Evolutionary conservation across 2,888 invertebrate species (phyloP), one percentile per base, ranked within the genome.

Genomic region (Netelia inedita): DNA sequence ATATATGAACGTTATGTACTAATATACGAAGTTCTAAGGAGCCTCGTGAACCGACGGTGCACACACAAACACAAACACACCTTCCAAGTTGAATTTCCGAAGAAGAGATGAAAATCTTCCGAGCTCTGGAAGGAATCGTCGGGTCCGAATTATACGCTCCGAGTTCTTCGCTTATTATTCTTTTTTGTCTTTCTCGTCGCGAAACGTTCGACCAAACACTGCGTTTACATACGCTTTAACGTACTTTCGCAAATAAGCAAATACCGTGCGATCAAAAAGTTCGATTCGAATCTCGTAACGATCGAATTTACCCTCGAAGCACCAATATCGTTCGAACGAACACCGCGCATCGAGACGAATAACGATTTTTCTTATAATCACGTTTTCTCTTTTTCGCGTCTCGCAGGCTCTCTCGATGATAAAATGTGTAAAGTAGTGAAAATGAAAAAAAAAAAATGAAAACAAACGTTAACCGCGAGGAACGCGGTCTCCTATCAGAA

Each of bases 401-500:
- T 43, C 10, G 46, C 46, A 46, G 11, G 46, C 11, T 46, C 14
- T 46, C 2, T 10, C 46, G 46, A 10, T 0, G 46, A 46, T 46
- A 46, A 46, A 46, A 11, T 46, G 46, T 46, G 1, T 55, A 14
- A 10, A 66, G 68, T 19, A 28, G 28, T 28, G 68, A 16, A 57
- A 71, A 80, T 11, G 23, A 59, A n/a, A 61, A 71, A 74, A 55
- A 71, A 50, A 71, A 76, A 53, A 68, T 53, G 55, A 50, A 55
- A 50, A 63, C 16, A 9, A 72, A 10, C 21, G 43, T 65, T 76
- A 80, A 85, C 75, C 83, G 73, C 69, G 80, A 82, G 82, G 76
- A 87, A 85, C 86, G 88, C 91, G 91, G 89, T 90, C 90, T 91
- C 88, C 91, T 92, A 91, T 93, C 91, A 90, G 92, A 93, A 92